Evolutionary conservation across 2,888 invertebrate genomes (phyloP).

Genomic region (Chrysomela aeneicollis): DNA sequence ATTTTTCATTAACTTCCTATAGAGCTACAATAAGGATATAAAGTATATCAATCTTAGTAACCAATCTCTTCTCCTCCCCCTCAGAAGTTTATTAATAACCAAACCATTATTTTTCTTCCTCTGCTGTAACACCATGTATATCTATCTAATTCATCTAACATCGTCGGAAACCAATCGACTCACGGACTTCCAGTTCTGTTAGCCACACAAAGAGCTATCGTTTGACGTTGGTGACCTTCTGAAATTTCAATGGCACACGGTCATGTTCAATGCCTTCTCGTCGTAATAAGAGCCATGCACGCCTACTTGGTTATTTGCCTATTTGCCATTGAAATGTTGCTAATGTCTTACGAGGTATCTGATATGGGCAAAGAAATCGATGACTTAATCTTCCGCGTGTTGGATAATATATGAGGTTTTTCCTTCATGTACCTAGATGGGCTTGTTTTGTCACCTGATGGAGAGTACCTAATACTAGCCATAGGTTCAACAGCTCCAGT

Average conservation of each 20-base stretch:
- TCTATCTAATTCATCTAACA: constrained; percentile 4
- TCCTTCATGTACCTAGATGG: too few relatives aligned
- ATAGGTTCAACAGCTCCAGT: too few relatives aligned
- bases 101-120: too few relatives aligned
- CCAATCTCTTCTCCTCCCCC: too few relatives aligned
- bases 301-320: constrained; percentile 22
- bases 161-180: constrained; percentile 16
- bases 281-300: constrained; percentile 17
- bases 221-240: constrained; percentile 42
- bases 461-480: too few relatives aligned
- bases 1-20: too few relatives aligned
- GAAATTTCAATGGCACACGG: constrained; percentile 55
- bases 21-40: too few relatives aligned
- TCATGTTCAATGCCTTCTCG: constrained; percentile 51
- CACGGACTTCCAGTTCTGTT: constrained; percentile 28
- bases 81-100: too few relatives aligned
- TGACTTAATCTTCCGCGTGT: too few relatives aligned
- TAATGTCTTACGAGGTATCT: not conserved
- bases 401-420: too few relatives aligned
- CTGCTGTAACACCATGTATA: not conserved
- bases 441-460: too few relatives aligned
- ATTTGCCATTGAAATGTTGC: constrained; percentile 16
- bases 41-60: too few relatives aligned
- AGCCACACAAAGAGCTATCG: constrained; percentile 43
- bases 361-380: not conserved